Evolutionary conservation across 2,113 vertebrate species (phyloP).

Genomic region (Burhinus oedicnemus): DNA sequence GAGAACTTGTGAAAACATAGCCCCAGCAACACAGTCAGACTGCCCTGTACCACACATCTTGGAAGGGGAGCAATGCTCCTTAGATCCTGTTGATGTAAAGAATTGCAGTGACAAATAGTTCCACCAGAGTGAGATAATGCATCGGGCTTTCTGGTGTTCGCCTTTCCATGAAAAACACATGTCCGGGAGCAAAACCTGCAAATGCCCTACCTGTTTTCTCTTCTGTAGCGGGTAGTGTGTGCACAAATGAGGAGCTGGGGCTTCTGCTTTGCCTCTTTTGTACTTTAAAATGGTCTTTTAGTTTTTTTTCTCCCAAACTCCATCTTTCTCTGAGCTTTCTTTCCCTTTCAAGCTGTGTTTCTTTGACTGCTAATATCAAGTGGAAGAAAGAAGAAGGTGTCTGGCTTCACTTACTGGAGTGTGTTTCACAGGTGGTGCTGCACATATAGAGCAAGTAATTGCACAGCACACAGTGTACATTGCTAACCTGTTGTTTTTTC

Average conservation of each 20-base stretch:
- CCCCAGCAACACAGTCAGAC: background rate
- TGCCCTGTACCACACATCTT: fast-evolving
- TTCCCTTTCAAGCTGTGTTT: background rate
- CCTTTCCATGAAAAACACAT: background rate
- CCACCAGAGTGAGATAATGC: background rate
- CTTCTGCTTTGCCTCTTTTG: background rate
- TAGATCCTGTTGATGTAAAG: background rate
- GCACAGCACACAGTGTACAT: fast-evolving
- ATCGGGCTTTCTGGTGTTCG: background rate
- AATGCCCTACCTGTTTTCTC: background rate
- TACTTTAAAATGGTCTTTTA: background rate
- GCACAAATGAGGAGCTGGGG: background rate
- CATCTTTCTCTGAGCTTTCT: background rate
- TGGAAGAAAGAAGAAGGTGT: background rate
- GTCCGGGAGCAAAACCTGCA: background rate
- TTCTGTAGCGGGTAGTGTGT: fast-evolving
- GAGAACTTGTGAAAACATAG: background rate
- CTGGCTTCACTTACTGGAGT: background rate
- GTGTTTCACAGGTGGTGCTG: fast-evolving
- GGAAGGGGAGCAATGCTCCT: background rate
- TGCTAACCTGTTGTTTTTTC: background rate
- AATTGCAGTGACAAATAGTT: background rate
- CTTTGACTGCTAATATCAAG: background rate
- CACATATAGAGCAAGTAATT: background rate
- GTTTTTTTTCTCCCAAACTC: background rate